Base-by-base conservation (phyloP, 1,140 invertebrate species). In the Psilanteris sp. region DNA sequence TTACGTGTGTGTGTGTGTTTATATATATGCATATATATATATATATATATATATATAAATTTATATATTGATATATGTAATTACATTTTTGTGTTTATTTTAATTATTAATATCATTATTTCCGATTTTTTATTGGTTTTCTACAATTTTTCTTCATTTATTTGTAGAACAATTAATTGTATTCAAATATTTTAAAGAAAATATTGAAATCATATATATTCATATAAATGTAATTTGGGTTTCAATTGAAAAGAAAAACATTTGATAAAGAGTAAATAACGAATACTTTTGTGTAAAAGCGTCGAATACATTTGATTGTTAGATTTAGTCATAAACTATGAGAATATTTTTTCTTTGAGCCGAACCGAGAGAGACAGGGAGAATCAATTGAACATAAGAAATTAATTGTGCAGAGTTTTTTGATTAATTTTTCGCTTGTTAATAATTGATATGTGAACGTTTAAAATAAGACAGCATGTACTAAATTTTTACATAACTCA, bases 391-490 rank as follows among this genome's bases (percentile, higher is more conserved):
- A 67, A 36, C 31, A 41, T 31, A 55, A 26, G 14, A 18, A 61
- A 37, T 61, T 43, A 62, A 16, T 43, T 52, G 29, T 54, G 64
- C 29, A 44, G 62, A 62, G 32, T 66, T 61, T 75, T 55, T 67
- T 52, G 5, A 57, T 70, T 59, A 52, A 34, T 71, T 76, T 61
- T 62, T 41, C 43, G 68, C 72, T 75, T 68, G 48, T 62, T 57
- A 61, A 62, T 59, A 14, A 10, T 61, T 36, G n/a, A 18, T 32
- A 68, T 57, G 64, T 72, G 67, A 73, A 70, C 44, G 31, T 64
- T 44, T 62, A 37, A 55, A 61, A 50, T 61, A 67, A 73, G 57
- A 46, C 66, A 61, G 73, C 73, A 77, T 77, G 66, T 52, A 67
- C 54, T 54, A 76, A 27, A 76, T 62, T 46, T 76, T 72, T 61